Evolutionary conservation across 1,140 invertebrate species (phyloP), one percentile per base, ranked within the genome.

Genomic region (Drosophila biarmipes): DNA sequence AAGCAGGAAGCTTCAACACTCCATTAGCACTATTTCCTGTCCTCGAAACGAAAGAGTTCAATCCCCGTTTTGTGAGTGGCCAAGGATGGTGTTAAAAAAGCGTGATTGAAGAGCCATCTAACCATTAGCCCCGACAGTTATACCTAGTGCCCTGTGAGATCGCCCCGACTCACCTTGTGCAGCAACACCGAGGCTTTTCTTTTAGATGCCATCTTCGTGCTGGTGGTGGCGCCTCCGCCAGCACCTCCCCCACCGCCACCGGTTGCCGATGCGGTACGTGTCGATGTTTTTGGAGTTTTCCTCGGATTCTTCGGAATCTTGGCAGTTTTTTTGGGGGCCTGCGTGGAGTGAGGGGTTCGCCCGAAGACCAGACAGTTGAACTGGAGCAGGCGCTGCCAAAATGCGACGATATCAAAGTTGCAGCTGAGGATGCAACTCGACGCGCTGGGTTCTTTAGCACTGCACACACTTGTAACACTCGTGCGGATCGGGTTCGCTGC

Each of bases 221-320:
- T 91, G 86, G 84, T 89, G 84, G 82, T 89, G 79, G 82, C 84
- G 80, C 85, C 84, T 76, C 84, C 84, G 80, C 84, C 84, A 89
- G 85, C 84, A 90, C 90, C 90, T 86, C 90, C 90, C 75, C 90
- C 90, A 81, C 85, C 81, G 81, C 85, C 85, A 87, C 80, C 90
- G 80, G 90, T 90, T 91, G 90, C 90, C 90, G 90, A 91, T 91
- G 90, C 90, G 84, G 90, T 82, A 91, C 90, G 90, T 91, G 90
- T 90, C 90, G 90, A 91, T 68, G 89, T 90, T 90, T 91, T 91
- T 86, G 90, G 86, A 69, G 90, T 90, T 91, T 91, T 91, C 90
- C 90, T 91, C 90, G 90, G 90, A 91, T 91, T 91, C 78, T 91
- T 91, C 90, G 90, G 90, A 91, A 91, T 91, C 89, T 91, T 91